Percentiles rank a stretch among this genome's conserved stretches.
Conservation (phyloP, 2,113 vertebrate genomes). For the Apistogramma diplotaenia region DNA sequence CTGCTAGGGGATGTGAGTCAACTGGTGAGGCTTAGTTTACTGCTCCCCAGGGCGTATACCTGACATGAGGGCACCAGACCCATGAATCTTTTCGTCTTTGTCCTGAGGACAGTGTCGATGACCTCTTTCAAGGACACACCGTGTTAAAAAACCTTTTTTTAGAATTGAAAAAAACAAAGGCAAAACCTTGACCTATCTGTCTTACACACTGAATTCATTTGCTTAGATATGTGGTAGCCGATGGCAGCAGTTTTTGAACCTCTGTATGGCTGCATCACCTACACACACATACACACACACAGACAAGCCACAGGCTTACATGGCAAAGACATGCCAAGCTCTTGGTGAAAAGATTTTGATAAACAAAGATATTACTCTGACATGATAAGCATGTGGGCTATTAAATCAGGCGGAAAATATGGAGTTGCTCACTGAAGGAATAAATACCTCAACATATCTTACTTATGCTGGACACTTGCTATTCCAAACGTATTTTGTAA, state of each 20-base stretch:
- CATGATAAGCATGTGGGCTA: constrained; percentile 36
- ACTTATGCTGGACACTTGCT: not conserved
- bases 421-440: not conserved
- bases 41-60: constrained; percentile 33
- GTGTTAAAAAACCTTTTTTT: not conserved
- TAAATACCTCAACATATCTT: not conserved
- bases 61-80: constrained; percentile 48
- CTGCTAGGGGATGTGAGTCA: constrained; percentile 46
- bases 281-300: not conserved
- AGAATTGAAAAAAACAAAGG: not conserved
- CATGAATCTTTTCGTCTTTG: constrained; percentile 41
- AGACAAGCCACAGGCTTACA: constrained; percentile 8
- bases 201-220: not conserved
- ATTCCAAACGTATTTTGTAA: not conserved
- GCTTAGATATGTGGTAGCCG: constrained; percentile 2
- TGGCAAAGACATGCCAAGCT: constrained; percentile 16
- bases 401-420: constrained; percentile 38
- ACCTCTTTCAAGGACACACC: constrained; percentile 56
- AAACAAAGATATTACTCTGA: constrained; percentile 51
- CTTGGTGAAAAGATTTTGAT: constrained; percentile 31
- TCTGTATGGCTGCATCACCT: constrained; percentile 17
- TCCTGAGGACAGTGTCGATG: constrained; percentile 43
- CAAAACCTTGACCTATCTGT: not conserved
- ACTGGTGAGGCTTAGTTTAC: constrained; percentile 45
- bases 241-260: constrained; percentile 37